A percentile compares a stretch with the other conserved stretches of the same genome.
Evolutionary conservation across 2,888 invertebrate genomes (phyloP).

Genomic region (Vesta saturnalis): DNA sequence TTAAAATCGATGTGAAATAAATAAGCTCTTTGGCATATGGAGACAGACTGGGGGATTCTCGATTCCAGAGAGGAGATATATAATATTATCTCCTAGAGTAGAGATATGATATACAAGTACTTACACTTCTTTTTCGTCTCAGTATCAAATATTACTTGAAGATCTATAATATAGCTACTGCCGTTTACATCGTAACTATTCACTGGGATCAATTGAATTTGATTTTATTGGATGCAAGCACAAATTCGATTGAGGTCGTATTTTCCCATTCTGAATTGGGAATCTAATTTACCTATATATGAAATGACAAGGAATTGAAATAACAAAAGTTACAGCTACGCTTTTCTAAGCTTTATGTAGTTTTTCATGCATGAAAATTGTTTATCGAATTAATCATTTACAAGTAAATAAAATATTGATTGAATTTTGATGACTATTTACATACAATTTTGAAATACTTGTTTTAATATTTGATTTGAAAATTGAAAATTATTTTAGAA

Average conservation of each 20-base stretch:
- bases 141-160: slow-evolving; percentile 32
- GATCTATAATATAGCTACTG: slow-evolving; percentile 24
- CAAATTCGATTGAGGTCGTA: slow-evolving; percentile 38
- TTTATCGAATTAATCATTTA: slow-evolving; percentile 18
- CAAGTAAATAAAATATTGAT: slow-evolving; percentile 4
- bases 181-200: slow-evolving; percentile 38
- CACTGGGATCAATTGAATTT: slow-evolving; percentile 40
- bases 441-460: neutral
- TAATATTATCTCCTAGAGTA: slow-evolving; percentile 4
- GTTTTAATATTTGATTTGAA: too few relatives aligned
- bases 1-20: neutral
- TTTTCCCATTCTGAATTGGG: slow-evolving; percentile 35
- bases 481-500: too few relatives aligned
- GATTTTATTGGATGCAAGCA: slow-evolving; percentile 39
- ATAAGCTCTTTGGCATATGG: neutral
- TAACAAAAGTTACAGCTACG: slow-evolving; percentile 31
- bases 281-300: slow-evolving; percentile 40
- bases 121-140: slow-evolving; percentile 23
- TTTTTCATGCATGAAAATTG: slow-evolving; percentile 5
- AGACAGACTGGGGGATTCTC: too few relatives aligned
- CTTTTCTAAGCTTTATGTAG: slow-evolving; percentile 18
- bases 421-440: slow-evolving; percentile 1
- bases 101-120: slow-evolving; percentile 10
- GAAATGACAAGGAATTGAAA: slow-evolving; percentile 36
- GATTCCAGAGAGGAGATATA: neutral